Evolutionary conservation across 2,888 invertebrate genomes (phyloP), one percentile per base, ranked within the genome.

Genomic region (Polylopha cassiicola): DNA sequence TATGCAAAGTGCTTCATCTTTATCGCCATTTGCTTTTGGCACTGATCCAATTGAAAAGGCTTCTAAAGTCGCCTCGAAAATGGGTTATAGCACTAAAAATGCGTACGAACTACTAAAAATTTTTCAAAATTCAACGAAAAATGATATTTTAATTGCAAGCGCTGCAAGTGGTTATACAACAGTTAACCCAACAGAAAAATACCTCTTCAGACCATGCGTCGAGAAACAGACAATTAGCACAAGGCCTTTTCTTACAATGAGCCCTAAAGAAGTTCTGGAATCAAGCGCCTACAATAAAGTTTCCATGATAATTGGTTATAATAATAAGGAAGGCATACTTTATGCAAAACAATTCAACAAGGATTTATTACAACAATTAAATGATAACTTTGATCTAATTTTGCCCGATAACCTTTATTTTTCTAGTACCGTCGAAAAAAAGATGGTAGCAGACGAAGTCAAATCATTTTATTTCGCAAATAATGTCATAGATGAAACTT

Each of bases 261-360:
- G 34, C 5, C 47, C 46, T 3, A 36, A 27, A 24, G 37, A 47
- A 43, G 34, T 44, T 3, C 14, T 50, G 20, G 42, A 46, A 20
- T 38, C 44, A 4, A 46, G 47, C 2, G 30, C 39, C 9, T 48
- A 43, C 14, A 43, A 44, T 30, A 47, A 42, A 30, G 47, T 50
- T 8, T 36, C 50, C 3, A 45, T 45, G 18, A 44, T 50, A n/a
- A 44, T 50, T 16, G 50, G 50, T 1, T 50, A 47, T 22, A 50
- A 47, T 30, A 29, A 50, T 15, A 47, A 42, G 20, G 50, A 50
- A 38, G 47, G 50, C n/a, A 39, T 50, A 14, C 10, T 28, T 10
- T 44, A 46, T 20, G 39, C 36, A 7, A 16, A 32, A 8, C 30
- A 22, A 18, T 34, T 23, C 14, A 29, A 29, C 4, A 24, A 23